Conservation (phyloP, 2,797 vertebrate species). For the Rhabdomys pumilio region DNA sequence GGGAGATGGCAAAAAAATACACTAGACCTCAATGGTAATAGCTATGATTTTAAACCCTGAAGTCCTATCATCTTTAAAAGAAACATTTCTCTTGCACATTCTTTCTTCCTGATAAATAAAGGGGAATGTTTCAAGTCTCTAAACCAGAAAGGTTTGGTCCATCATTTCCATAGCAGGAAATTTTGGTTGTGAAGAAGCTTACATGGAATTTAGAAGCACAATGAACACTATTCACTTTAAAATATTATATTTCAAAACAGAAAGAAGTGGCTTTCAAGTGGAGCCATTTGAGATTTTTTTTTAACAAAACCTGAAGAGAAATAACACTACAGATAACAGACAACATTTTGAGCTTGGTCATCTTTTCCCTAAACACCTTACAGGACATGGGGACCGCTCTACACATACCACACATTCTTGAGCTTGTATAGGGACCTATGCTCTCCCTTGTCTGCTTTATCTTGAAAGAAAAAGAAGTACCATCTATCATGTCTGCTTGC, state of each 20-base stretch:
- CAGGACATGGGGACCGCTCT: neutral
- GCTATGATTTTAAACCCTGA: conserved; percentile 49
- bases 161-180: conserved; percentile 34
- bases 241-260: conserved; percentile 68
- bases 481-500: conserved; percentile 47
- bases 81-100: conserved; percentile 59
- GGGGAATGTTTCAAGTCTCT: neutral
- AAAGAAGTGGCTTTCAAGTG: conserved; percentile 73
- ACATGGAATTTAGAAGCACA: conserved; percentile 38
- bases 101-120: conserved; percentile 70
- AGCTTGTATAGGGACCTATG: neutral
- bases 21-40: conserved; percentile 1
- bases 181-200: neutral
- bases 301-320: conserved; percentile 61
- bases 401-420: neutral
- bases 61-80: conserved; percentile 55
- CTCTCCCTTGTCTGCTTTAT: conserved; percentile 13
- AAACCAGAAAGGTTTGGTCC: conserved; percentile 8
- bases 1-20: neutral
- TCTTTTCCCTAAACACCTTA: conserved; percentile 61
- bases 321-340: neutral
- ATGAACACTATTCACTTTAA: conserved; percentile 70
- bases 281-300: conserved; percentile 58
- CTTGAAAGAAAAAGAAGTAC: conserved; percentile 55
- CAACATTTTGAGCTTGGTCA: neutral